Conservation (phyloP, 2,113 vertebrate species). For the Camelus bactrianus region DNA sequence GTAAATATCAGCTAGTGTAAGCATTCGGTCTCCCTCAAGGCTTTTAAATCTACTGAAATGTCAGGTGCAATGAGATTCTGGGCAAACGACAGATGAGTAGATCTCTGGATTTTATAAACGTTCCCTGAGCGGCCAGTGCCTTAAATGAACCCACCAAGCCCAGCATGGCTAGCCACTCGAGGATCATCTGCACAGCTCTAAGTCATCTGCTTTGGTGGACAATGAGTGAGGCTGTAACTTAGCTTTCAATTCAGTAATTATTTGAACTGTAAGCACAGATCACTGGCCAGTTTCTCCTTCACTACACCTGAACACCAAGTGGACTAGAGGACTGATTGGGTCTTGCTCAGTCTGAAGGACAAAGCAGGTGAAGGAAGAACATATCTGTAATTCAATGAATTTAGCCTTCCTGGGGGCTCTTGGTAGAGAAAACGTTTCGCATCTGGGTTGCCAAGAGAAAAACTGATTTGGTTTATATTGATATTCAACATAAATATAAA, state of each 20-base stretch:
- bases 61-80: slow-evolving; percentile 73
- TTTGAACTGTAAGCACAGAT: background rate
- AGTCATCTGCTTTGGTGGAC: background rate
- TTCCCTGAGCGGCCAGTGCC: background rate
- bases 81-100: slow-evolving; percentile 63
- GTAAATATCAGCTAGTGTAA: slow-evolving; percentile 81
- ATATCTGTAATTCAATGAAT: background rate
- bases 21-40: slow-evolving; percentile 68
- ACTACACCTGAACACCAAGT: rapidly evolving
- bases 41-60: slow-evolving; percentile 78
- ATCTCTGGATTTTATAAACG: slow-evolving; percentile 58
- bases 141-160: background rate
- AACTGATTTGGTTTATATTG: background rate
- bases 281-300: background rate
- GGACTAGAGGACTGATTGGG: background rate
- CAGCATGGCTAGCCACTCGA: background rate
- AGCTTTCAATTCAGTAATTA: background rate
- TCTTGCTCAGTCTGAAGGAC: background rate
- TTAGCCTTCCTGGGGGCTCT: background rate
- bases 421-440: background rate
- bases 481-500: background rate
- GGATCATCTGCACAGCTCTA: background rate
- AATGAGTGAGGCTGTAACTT: background rate
- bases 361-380: background rate
- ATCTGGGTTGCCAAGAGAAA: background rate